A percentile compares a stretch with the other conserved stretches of the same genome.
Evolutionary conservation across 2,797 vertebrate species (phyloP).

Genomic region (Euphonia xanthogaster): DNA sequence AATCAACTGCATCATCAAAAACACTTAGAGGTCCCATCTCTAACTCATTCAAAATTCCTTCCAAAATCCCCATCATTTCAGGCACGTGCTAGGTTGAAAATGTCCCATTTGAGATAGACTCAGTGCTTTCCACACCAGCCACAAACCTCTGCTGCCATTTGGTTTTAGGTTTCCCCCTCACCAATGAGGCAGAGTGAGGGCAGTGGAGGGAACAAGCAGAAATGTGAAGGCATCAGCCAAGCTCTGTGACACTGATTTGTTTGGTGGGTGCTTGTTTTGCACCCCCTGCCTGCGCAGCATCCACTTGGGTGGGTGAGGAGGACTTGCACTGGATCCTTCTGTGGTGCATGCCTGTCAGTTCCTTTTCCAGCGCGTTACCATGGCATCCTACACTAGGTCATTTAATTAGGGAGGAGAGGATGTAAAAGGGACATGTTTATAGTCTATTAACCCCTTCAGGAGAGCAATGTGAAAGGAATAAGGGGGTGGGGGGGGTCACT

Average conservation of each 20-base stretch:
- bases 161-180: background rate
- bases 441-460: background rate
- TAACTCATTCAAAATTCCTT: background rate
- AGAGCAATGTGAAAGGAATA: background rate
- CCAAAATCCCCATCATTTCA: background rate
- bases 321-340: background rate
- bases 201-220: background rate
- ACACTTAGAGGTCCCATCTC: background rate
- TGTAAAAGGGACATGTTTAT: background rate
- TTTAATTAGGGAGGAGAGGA: background rate
- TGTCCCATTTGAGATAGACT: background rate
- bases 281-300: background rate
- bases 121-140: background rate
- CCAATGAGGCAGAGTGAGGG: background rate
- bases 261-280: background rate
- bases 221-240: accelerated
- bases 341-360: background rate
- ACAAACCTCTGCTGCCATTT: background rate
- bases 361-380: background rate
- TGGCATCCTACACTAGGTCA: background rate
- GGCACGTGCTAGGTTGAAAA: accelerated
- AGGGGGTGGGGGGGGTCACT: background rate
- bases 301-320: background rate
- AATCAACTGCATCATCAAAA: background rate
- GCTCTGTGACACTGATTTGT: background rate